Evolutionary conservation across 2,888 invertebrate genomes (phyloP).

Genomic region (Lithodes maja): DNA sequence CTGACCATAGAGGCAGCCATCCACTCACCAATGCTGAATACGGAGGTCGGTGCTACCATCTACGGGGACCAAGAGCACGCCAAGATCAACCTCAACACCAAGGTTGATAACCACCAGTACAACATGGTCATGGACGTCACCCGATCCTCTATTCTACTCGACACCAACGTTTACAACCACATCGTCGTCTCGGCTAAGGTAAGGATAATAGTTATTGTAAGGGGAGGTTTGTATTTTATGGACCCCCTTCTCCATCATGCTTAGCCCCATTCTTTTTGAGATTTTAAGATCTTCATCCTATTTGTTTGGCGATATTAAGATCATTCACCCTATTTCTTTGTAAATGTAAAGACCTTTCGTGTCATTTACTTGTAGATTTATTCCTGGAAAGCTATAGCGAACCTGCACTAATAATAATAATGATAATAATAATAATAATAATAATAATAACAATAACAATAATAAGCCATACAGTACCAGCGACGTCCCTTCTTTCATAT

Average conservation of each 20-base stretch:
- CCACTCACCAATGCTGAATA: background rate
- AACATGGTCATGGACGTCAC: slow-evolving; percentile 41
- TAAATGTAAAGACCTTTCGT: no score
- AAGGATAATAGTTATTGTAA: background rate
- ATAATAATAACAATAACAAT: no score
- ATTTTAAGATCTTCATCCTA: no score
- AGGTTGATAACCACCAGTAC: slow-evolving; percentile 17
- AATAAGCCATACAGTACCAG: no score
- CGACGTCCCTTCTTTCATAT: no score
- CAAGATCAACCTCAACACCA: slow-evolving; percentile 22
- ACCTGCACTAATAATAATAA: background rate
- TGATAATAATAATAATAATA: background rate
- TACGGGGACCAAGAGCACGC: slow-evolving; percentile 46
- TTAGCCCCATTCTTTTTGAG: no score
- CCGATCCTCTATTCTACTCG: slow-evolving; percentile 30
- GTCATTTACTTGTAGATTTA: no score
- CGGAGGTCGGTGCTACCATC: background rate
- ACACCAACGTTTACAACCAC: slow-evolving; percentile 54
- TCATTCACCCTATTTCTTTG: no score
- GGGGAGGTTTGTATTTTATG: no score
- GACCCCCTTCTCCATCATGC: no score
- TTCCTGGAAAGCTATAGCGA: no score
- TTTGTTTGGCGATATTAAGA: no score
- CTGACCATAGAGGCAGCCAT: background rate
- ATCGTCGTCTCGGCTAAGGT: slow-evolving; percentile 57